Base-by-base conservation (phyloP, 2,888 invertebrate species). In the Xiphydria camelus region DNA sequence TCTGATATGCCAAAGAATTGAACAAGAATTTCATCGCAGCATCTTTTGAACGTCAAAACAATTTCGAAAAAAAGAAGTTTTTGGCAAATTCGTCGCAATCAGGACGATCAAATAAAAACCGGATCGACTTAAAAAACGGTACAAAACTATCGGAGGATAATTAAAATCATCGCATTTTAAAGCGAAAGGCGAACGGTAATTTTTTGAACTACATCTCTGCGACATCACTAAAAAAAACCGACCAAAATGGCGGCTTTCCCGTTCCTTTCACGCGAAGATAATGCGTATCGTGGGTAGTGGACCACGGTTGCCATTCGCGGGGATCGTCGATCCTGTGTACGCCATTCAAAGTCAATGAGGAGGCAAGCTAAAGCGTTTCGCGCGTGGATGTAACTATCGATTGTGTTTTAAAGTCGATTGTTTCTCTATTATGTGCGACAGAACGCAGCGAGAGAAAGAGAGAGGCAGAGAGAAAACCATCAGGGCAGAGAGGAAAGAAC, bases 401-500 rank as follows among this genome's bases (percentile, higher is more conserved):
- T 64, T 61, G 61, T 61, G 55, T 62, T 62, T 57, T 53, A 57
- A 64, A 64, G 59, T 62, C 62, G 61, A 60, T 55, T 57, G 57
- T 64, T 55, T 55, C 57, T 59, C 59, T 45, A 56, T 63, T 62
- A 62, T 60, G 59, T 46, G 45, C 43, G 32, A 40, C 40, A 41
- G 44, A 40, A 47, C 5, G 14, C 18, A 36, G 37, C 17, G 25
- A 19, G 5, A 2, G 42, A 32, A 45, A 43, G 36, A 41, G 48
- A 48, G 23, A 25, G 35, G 37, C 4, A 44, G 34, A 43, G 32
- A 39, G 4, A 34, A 31, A 34, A 10, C 14, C 19, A 12, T 20
- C 22, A 18, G 10, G 12, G 22, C 22, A 21, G 14, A 31, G 7
- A n/a, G 22, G 19, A 26, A 37, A 23, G 39, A 15, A 34, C 34